Evolutionary conservation across 2,888 invertebrate genomes (phyloP).

Genomic region (Sturmia bella): DNA sequence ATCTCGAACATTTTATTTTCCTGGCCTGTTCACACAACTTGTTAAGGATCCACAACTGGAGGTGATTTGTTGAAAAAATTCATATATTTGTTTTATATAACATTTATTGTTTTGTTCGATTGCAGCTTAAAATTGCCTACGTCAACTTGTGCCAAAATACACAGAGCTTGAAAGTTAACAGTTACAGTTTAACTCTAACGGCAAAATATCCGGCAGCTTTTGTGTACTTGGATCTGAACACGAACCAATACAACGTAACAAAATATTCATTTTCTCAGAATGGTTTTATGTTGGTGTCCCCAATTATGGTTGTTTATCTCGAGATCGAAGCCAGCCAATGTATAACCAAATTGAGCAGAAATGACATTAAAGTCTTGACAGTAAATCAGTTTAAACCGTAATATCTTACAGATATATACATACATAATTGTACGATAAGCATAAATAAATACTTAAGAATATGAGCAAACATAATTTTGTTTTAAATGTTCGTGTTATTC

Average conservation of each 20-base stretch:
- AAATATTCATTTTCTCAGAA: constrained; percentile 79
- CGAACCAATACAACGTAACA: constrained; percentile 70
- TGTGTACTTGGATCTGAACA: constrained; percentile 78
- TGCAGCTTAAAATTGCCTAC: constrained; percentile 76
- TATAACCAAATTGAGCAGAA: constrained; percentile 72
- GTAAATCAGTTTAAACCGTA: constrained; percentile 77
- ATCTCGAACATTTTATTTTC: constrained; percentile 87
- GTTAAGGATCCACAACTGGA: constrained; percentile 83
- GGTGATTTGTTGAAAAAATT: constrained; percentile 78
- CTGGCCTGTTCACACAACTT: constrained; percentile 83
- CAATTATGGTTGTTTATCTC: constrained; percentile 77
- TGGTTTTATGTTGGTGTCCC: constrained; percentile 79
- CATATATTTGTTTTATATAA: background rate
- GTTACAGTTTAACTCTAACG: constrained; percentile 77
- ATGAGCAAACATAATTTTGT: too few relatives aligned
- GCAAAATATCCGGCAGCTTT: constrained; percentile 79
- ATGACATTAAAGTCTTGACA: constrained; percentile 78
- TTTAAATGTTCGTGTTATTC: too few relatives aligned
- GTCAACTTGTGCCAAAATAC: constrained; percentile 71
- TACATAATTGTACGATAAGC: too few relatives aligned
- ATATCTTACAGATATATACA: background rate
- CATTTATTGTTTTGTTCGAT: background rate
- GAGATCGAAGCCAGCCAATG: constrained; percentile 75
- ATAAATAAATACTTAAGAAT: too few relatives aligned
- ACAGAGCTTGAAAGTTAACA: constrained; percentile 56